Evolutionary conservation across 2,888 invertebrate species (phyloP), one percentile per base, ranked within the genome.

Genomic region (Exephanes ischioxanthus): DNA sequence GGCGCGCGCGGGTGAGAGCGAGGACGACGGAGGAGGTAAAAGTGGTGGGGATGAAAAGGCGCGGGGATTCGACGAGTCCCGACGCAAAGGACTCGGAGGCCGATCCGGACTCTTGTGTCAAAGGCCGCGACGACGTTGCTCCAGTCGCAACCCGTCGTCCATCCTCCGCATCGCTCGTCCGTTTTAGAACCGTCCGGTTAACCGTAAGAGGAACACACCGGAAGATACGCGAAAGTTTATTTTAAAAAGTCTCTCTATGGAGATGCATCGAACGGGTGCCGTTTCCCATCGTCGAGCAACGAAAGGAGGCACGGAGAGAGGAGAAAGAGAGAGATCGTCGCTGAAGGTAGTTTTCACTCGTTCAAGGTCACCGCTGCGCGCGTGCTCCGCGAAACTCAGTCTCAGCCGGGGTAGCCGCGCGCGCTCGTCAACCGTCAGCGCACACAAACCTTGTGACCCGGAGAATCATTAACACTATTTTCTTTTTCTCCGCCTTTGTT

Each of bases 361-460:
- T 86, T 87, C 88, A 88, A 88, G 88, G 87, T 88, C 88, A 87
- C 84, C 87, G 84, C 76, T 83, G 84, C 82, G 84, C 86, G 85
- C 87, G 87, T 84, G 87, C 80, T 75, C 68, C 77, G 51, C 61
- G 72, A 48, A 48, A 45, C 78, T 75, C 70, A 19, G 61, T 61
- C 30, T 16, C 61, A 80, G 66, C 75, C 41, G 63, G 19, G 63
- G 14, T 26, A 37, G n/a, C 14, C 61, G 58, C 19, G 51, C 19
- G 55, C 66, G 14, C 79, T 61, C 58, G 61, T 11, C 51, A 58
- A 41, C 70, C 16, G n/a, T 33, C 16, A 63, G 14, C 63, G 58
- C 58, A 26, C 22, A 22, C 22, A 22, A 63, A 63, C 63, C n/a
- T 33, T 33, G 26, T 63, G 30, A 63, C 63, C 11, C 6, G 14